Base-by-base conservation (phyloP, 1,140 invertebrate species). In the Drepana arcuata region DNA sequence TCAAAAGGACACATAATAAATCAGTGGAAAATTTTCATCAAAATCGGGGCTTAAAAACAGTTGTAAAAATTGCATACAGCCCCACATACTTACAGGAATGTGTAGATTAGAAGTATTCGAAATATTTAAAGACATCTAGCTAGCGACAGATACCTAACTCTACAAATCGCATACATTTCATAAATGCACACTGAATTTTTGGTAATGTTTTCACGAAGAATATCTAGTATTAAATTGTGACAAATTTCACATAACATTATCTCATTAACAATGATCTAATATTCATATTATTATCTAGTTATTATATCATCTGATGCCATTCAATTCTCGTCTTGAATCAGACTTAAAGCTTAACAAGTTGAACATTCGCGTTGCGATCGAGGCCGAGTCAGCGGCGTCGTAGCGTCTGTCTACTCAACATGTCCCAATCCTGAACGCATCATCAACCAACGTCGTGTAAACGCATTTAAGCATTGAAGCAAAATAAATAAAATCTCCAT, bases 171-270 rank as follows among this genome's bases (percentile, higher is more conserved):
- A 62, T 58, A 59, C 61, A 67, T 53, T 69, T 70, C 39, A 43
- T 46, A 71, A 74, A 67, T 60, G 60, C 60, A 57, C 48, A 62
- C 51, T 59, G 47, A 64, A 48, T 68, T 72, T 75, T 71, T 68
- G 56, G 66, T 67, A 51, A 58, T 50, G n/a, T n/a, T n/a, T n/a
- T n/a, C n/a, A n/a, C n/a, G n/a, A n/a, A n/a, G n/a, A n/a, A n/a
- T n/a, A n/a, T n/a, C 26, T 25, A 36, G 12, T 28, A 44, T 30
- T 23, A 28, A 40, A 30, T 32, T 30, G 31, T 26, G 18, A 30
- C 26, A 31, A 34, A 29, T 27, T 36, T 16, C n/a, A n/a, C n/a
- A n/a, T n/a, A n/a, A n/a, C n/a, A n/a, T n/a, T n/a, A n/a, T n/a
- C n/a, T n/a, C n/a, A n/a, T n/a, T n/a, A n/a, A n/a, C n/a, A n/a